Base-by-base conservation (phyloP, 2,888 invertebrate species). In the Isoperla grammatica region DNA sequence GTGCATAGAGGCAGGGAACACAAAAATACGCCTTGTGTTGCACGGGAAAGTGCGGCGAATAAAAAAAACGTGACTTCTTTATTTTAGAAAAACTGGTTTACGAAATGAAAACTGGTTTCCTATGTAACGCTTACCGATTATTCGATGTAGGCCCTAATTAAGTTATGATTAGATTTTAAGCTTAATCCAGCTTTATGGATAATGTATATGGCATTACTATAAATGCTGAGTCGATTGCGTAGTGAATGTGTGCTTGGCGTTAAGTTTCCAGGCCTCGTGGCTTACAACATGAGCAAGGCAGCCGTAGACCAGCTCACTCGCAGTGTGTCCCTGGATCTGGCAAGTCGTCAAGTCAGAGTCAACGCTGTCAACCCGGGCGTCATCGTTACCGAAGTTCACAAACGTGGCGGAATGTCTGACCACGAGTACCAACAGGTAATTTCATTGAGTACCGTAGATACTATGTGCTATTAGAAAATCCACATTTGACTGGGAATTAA, bases 221-320 rank as follows among this genome's bases (percentile, higher is more conserved):
- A 1, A 29, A 45, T 2, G 2, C n/a, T 12, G 2, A 46, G n/a
- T 20, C 20, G 15, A 20, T n/a, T 49, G 11, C 1, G 2, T 13
- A 2, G 8, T 19, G 29, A 1, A 20, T 5, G 29, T 9, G 11
- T 4, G 2, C 17, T 43, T 15, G 2, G 13, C 13, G 17, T 22
- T 15, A 17, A 64, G 62, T 65, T 65, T 49, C 63, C 64, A 9
- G 62, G 62, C 49, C 75, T 82, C 1, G 65, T 81, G 46, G 78
- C 79, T 1, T 83, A 83, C 70, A 69, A 68, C 60, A 77, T 82
- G 74, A 78, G 79, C 46, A 84, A 83, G 69, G 75, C 79, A 42
- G 81, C 81, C 43, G 64, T 82, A 11, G 83, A 83, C 69, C 81
- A 82, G 66, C 73, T 83, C 64, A 83, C 82, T 3, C 71, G 78